Base-by-base conservation (phyloP, 1,140 invertebrate genomes). In the Pogonomyrmex barbatus region DNA sequence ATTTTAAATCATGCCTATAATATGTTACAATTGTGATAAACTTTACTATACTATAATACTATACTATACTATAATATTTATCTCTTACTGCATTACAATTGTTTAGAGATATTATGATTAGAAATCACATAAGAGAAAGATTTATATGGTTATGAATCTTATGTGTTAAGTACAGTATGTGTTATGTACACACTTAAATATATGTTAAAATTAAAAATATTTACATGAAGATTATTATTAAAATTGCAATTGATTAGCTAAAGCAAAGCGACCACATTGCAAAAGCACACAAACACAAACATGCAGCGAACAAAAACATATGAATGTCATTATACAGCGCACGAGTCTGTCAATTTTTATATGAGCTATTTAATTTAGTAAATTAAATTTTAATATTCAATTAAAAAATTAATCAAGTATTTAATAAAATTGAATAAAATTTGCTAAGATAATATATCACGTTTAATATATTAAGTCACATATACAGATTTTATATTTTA, bases 261-360 rank as follows among this genome's bases (percentile, higher is more conserved):
- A 88, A 89, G 86, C 87, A 50, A 90, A 87, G 77, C 91, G 82
- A 71, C 52, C 82, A 87, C n/a, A 14, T 84, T 63, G 73, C 78
- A 67, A 85, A 90, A 85, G 85, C 71, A 50, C n/a, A 73, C 87
- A 70, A 82, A 89, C 47, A 86, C 50, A 77, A 75, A 58, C 87
- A 88, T 81, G 75, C 75, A 24, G 45, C 65, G 73, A 17, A 73
- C 12, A 56, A 84, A 24, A 78, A 60, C 56, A 42, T 14, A 39
- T 75, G 45, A 73, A 86, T 42, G 52, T 67, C 12, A 58, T 45
- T 58, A 50, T 56, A 36, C n/a, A 60, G 58, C 58, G 30, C 39
- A n/a, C 10, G 10, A 73, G 50, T 77, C n/a, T 62, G 71, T 63
- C 30, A 39, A 88, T 54, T 67, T 39, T 58, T 5, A 17, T 65